These are phyloP conservation scores for Megaceryle alcyon DNA, from an alignment of 2,797 vertebrate genomes.

Conservation along the genomic window DNA sequence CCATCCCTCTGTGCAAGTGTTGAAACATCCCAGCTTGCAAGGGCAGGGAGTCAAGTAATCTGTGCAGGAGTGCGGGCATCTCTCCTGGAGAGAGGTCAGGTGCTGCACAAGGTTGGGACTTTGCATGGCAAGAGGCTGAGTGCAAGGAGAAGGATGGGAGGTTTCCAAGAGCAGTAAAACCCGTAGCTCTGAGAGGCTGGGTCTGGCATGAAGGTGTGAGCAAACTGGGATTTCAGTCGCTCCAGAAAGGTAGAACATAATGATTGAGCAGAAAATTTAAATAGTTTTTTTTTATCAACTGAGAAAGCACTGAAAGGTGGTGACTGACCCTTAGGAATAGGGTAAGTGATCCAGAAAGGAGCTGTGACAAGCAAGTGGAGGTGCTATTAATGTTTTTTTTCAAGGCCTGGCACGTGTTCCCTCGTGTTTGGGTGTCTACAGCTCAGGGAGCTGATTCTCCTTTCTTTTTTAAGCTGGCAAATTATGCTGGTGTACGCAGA, in stretches of 20 bases:
- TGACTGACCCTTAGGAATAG: not conserved
- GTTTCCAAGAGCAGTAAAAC: not conserved
- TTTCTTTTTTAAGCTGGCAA: not conserved
- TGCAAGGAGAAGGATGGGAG: not conserved
- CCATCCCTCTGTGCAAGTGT: not conserved
- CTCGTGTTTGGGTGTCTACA: not conserved
- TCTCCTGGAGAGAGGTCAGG: not conserved
- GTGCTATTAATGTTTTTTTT: not conserved
- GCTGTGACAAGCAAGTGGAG: not conserved
- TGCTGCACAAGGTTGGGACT: not conserved
- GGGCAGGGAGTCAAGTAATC: not conserved
- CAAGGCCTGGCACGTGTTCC: not conserved
- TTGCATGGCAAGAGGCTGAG: not conserved
- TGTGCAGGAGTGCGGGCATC: not conserved
- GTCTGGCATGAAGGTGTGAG: not conserved
- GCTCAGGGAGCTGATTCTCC: not conserved
- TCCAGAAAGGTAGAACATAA: not conserved
- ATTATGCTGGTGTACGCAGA: not conserved
- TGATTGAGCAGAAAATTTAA: not conserved
- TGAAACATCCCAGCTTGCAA: not conserved
- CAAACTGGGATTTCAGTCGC: not conserved
- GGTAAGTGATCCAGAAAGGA: not conserved
- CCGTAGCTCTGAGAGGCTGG: not conserved
- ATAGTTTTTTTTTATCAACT: not conserved
- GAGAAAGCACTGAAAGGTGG: not conserved